Conservation (phyloP, 2,797 vertebrate genomes). For the Tamandua tetradactyla region DNA sequence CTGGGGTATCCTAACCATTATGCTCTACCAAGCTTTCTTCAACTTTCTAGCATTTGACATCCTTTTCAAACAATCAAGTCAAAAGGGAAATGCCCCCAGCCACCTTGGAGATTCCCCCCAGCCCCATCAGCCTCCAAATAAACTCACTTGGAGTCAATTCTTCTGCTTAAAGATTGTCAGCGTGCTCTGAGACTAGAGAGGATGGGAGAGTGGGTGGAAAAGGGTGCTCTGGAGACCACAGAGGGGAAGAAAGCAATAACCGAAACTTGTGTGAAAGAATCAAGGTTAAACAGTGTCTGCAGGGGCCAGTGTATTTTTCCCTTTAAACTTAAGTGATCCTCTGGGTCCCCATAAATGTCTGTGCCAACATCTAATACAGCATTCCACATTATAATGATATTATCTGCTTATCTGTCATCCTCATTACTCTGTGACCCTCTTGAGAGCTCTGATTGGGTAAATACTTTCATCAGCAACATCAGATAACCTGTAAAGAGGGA, state of each 20-base stretch:
- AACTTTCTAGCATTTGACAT: slow-evolving; percentile 7
- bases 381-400: background rate
- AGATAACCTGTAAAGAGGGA: background rate
- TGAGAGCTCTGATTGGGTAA: background rate
- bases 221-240: background rate
- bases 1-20: background rate
- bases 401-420: background rate
- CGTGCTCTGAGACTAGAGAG: background rate
- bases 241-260: background rate
- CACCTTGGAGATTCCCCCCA: background rate
- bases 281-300: background rate
- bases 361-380: background rate
- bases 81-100: background rate
- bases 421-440: background rate
- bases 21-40: background rate
- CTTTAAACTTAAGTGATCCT: background rate
- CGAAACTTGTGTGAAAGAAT: background rate
- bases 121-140: background rate
- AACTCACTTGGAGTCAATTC: background rate
- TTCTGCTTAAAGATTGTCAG: background rate
- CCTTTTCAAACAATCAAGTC: background rate
- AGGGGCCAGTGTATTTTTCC: background rate
- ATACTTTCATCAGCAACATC: background rate
- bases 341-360: background rate
- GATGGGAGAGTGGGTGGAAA: background rate